Evolutionary conservation across 1,140 invertebrate species (phyloP).

Genomic region (Apis florea): DNA sequence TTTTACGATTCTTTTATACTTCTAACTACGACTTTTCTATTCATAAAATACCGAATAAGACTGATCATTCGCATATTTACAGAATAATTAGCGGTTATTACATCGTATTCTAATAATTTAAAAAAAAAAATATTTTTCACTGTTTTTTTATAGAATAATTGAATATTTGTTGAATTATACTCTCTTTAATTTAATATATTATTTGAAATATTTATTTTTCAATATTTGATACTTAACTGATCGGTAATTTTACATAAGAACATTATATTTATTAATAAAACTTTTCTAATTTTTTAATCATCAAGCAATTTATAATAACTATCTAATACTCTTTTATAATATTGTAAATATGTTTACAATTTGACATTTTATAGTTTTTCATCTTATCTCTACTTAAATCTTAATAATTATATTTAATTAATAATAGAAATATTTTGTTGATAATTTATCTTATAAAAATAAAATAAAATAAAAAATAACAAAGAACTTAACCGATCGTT

Average conservation of each 20-base stretch:
- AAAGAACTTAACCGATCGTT: constrained; percentile 24
- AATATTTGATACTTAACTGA: constrained; percentile 19
- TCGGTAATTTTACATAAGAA: neutral
- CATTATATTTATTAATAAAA: neutral
- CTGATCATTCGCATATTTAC: constrained; percentile 42
- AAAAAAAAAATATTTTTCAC: neutral
- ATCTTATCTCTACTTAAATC: no score
- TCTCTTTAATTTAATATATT: neutral
- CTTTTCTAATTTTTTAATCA: neutral
- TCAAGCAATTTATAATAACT: neutral
- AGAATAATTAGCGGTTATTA: constrained; percentile 35
- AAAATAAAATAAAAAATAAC: neutral
- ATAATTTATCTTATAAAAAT: neutral
- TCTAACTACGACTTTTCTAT: constrained; percentile 21
- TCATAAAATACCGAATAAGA: constrained; percentile 39
- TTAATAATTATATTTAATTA: neutral
- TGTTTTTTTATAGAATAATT: constrained; percentile 4
- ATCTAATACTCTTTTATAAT: neutral
- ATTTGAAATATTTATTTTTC: constrained; percentile 31
- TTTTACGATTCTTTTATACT: constrained; percentile 38
- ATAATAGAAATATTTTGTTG: no score
- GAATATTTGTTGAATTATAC: constrained; percentile 9
- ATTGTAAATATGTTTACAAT: neutral
- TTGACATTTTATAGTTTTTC: no score
- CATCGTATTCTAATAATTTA: constrained; percentile 35